These are phyloP conservation scores for Alitta virens DNA, from an alignment of 2,888 invertebrate species.

Conservation along the genomic window DNA sequence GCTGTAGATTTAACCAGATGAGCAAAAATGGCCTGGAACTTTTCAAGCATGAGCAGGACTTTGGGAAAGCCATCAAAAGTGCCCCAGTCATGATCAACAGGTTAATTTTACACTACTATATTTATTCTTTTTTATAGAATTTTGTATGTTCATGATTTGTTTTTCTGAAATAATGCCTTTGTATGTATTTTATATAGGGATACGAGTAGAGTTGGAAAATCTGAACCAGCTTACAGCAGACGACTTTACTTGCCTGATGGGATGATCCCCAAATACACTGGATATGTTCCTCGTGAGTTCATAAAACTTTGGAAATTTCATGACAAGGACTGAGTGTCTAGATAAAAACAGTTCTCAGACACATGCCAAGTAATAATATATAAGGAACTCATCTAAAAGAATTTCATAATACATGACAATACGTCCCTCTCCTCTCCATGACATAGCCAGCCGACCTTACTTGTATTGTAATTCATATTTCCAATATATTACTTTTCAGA, in stretches of 20 bases:
- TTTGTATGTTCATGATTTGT: no score
- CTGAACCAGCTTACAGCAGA: conserved; percentile 16
- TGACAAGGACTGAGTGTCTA: no score
- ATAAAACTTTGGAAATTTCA: no score
- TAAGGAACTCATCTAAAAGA: no score
- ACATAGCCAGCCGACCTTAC: no score
- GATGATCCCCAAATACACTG: conserved; percentile 57
- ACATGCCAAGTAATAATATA: no score
- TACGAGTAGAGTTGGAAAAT: neutral
- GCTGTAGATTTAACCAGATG: conserved; percentile 47
- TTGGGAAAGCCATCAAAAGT: neutral
- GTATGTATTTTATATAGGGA: neutral
- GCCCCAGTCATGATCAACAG: conserved; percentile 19
- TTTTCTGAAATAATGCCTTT: neutral
- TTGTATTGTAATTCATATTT: neutral
- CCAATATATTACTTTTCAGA: conserved; percentile 38
- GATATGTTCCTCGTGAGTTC: conserved; percentile 54
- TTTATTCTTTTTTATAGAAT: no score
- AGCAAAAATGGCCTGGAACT: conserved; percentile 48
- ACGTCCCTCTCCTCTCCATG: no score
- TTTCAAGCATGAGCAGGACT: conserved; percentile 43
- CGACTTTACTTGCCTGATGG: conserved; percentile 50
- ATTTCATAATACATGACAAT: no score
- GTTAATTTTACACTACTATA: neutral
- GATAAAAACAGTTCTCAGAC: no score